Evolutionary conservation across 2,797 vertebrate genomes (phyloP), one percentile per base, ranked within the genome.

Genomic region (Acropternis orthonyx): DNA sequence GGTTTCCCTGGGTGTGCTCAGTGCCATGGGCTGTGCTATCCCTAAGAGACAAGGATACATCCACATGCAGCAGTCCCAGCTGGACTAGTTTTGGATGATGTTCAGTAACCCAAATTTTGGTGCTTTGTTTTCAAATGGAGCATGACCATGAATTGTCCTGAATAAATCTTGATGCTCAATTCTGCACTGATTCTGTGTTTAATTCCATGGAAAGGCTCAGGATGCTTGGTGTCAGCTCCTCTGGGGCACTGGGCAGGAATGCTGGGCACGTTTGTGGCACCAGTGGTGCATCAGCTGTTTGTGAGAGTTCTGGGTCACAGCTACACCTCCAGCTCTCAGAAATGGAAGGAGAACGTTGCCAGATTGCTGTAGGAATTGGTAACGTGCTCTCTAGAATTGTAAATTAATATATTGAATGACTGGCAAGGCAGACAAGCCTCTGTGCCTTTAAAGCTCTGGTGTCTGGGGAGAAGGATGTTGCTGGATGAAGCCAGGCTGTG

Each of bases 91-190:
- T n/a, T 55, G 73, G 62, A 65, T 43, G 10, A 36, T n/a, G 68
- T 65, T 92, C 56, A 85, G 9, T 67, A 78, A n/a, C 52, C 61
- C 74, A 30, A 7, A 73, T 41, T 73, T 20, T 41, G 75, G 84
- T 88, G 92, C 94, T 95, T 91, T 93, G 88, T 83, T 73, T 85
- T 84, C 73, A 75, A 79, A 66, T 92, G 66, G 56, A 89, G 92
- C 95, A 94, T 91, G 88, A 61, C 93, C 89, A 78, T 82, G 75
- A 91, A n/a, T 80, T 84, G 75, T 73, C 68, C 62, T 88, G 58
- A 96, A 96, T 95, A 95, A 96, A 97, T 59, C 73, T 74, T 71
- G 26, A 52, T 92, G 46, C 66, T 41, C 51, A 65, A 26, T 72
- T 67, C 30, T 4, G 10, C 7, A 2, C 46, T 23, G 46, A 3